A percentile compares a stretch with the other conserved stretches of the same genome.
phyloP scores from a whole-genome alignment of 1,140 invertebrate genomes.

The Pogonomyrmex californicus region DNA sequence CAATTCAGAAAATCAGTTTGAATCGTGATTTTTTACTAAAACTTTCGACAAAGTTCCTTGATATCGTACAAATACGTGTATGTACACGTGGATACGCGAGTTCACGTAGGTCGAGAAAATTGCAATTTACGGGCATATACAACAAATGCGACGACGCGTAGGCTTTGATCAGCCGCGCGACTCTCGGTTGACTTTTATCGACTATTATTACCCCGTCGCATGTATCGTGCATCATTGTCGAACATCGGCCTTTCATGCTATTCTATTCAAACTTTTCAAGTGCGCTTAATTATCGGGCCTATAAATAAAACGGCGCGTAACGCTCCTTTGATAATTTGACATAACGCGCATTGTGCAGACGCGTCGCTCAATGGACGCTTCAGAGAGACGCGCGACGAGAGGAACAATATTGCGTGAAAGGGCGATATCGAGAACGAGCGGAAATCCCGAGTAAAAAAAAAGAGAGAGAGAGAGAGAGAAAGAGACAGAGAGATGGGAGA shows the following conservation, averaged over 20 bases:
- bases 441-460: neutral
- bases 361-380: constrained; percentile 32
- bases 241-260: constrained; percentile 66
- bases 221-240: constrained; percentile 68
- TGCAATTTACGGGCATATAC: constrained; percentile 59
- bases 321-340: constrained; percentile 65
- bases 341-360: constrained; percentile 62
- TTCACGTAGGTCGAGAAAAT: constrained; percentile 38
- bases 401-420: constrained; percentile 41
- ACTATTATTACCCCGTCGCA: constrained; percentile 67
- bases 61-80: neutral
- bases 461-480: neutral
- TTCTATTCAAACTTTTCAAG: constrained; percentile 70
- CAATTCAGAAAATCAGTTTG: neutral
- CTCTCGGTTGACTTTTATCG: constrained; percentile 63
- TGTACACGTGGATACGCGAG: neutral
- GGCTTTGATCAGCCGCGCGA: constrained; percentile 46
- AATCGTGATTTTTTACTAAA: neutral
- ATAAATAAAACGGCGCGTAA: constrained; percentile 70
- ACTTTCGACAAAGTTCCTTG: neutral
- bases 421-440: neutral
- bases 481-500: too few relatives aligned
- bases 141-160: constrained; percentile 38
- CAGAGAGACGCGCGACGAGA: constrained; percentile 21
- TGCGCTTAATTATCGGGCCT: constrained; percentile 71